Evolutionary conservation across 2,888 invertebrate genomes (phyloP), one percentile per base, ranked within the genome.

Genomic region (Carterocephalus palaemon): DNA sequence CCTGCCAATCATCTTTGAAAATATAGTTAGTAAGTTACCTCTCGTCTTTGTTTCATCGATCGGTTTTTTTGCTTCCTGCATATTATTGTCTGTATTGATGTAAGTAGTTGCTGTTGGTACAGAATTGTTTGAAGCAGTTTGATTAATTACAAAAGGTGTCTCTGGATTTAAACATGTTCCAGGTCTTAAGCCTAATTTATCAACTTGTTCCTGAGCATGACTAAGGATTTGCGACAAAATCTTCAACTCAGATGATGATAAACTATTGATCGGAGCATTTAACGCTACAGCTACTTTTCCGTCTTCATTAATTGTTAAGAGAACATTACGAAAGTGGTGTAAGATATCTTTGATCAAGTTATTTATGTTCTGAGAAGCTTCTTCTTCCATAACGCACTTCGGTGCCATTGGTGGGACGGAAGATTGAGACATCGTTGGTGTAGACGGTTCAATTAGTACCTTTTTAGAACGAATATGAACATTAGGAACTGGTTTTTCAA

Each of bases 211-310:
- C 45, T 59, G 52, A 15, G 60, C 63, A 23, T 52, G 49, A 3
- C 46, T 23, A 4, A 67, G 48, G 29, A 64, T 57, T 12, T 56
- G 51, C 9, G 61, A 54, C 1, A 67, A 49, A 8, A 61, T 54
- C 51, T 56, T 59, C 4, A 67, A 40, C 46, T 65, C 62, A 4
- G 34, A 42, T 4, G 53, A 50, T 8, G 58, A 36, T 7, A 67
- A 45, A 6, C 29, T 49, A 22, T 46, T 50, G 6, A 57, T 46
- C 7, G 59, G 53, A 4, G 48, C 51, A 13, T 47, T 53, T 8
- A 59, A 41, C 22, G 52, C 45, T 1, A 58, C 61, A 10, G 52
- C 24, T 9, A 57, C 53, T 51, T 48, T 46, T 3, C 51, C 51
- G 1, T 52, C 38, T 3, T 41, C 20, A 15, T 57, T 54, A 10